Percentiles rank a stretch among this genome's conserved stretches.
Evolutionary conservation across 1,140 invertebrate species (phyloP).

Genomic region (Zaprionus lachaisei): DNA sequence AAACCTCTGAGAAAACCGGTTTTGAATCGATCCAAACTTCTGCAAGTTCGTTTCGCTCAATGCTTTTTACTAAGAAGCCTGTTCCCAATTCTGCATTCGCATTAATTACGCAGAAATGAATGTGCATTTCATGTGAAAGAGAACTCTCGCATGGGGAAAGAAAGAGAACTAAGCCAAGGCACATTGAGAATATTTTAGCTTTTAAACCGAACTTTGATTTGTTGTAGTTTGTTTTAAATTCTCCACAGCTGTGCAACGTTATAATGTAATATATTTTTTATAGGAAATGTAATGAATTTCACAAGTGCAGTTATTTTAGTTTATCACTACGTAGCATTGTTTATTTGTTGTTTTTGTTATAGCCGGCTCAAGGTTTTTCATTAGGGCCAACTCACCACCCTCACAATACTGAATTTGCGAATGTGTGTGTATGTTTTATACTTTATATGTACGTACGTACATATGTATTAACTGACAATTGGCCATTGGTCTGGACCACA

Average conservation of each 20-base stretch:
- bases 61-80: conserved; percentile 19
- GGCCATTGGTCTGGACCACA: conserved; percentile 60
- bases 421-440: conserved; percentile 4
- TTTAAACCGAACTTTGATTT: neutral
- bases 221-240: too few relatives aligned
- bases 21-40: conserved; percentile 17
- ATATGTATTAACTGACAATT: conserved; percentile 12
- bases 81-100: conserved; percentile 6
- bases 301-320: neutral
- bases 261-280: too few relatives aligned
- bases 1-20: conserved; percentile 16
- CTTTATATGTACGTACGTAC: neutral
- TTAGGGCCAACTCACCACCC: conserved; percentile 21
- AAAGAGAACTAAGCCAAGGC: neutral
- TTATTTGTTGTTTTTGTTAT: conserved; percentile 14
- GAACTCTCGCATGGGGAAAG: neutral
- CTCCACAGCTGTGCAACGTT: too few relatives aligned
- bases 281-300: neutral
- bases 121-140: neutral
- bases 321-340: neutral
- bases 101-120: conserved; percentile 1
- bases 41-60: conserved; percentile 21
- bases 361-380: conserved; percentile 23
- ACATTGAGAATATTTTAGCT: neutral
- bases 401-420: neutral